Evolutionary conservation across 2,113 vertebrate genomes (phyloP).

Genomic region (Vidua macroura): DNA sequence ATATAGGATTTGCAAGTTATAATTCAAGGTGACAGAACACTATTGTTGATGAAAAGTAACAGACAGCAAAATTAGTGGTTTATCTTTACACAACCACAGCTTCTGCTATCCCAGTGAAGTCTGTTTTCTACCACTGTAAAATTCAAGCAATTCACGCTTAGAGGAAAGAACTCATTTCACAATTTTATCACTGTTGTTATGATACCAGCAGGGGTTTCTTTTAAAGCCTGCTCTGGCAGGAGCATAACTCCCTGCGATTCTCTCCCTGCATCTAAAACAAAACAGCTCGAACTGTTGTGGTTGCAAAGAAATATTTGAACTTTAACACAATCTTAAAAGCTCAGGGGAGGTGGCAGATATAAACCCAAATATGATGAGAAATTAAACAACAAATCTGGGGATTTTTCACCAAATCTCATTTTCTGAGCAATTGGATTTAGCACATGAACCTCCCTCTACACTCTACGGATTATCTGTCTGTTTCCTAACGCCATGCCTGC

Average conservation of each 20-base stretch:
- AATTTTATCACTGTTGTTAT: conserved; percentile 50
- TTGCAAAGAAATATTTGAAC: conserved; percentile 22
- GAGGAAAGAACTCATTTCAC: conserved; percentile 44
- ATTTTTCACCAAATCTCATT: conserved; percentile 31
- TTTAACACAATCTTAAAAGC: background rate
- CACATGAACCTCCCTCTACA: background rate
- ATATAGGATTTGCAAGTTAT: background rate
- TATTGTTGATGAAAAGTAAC: background rate
- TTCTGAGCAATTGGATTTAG: conserved; percentile 26
- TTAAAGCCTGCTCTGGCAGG: conserved; percentile 39
- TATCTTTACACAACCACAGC: background rate
- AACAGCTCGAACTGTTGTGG: conserved; percentile 5
- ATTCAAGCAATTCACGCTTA: background rate
- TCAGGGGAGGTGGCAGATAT: background rate
- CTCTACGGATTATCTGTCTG: background rate
- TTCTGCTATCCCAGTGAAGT: background rate
- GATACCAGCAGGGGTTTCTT: conserved; percentile 41
- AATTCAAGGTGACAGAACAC: background rate
- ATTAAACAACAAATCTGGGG: conserved; percentile 46
- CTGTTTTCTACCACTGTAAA: background rate
- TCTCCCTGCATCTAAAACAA: conserved; percentile 30
- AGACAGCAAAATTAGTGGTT: conserved; percentile 1
- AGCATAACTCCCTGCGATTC: conserved; percentile 5
- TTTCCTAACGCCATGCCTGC: background rate
- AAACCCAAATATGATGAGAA: conserved; percentile 48